Evolutionary conservation across 2,113 vertebrate genomes (phyloP).

Genomic region (Pteropus alecto): DNA sequence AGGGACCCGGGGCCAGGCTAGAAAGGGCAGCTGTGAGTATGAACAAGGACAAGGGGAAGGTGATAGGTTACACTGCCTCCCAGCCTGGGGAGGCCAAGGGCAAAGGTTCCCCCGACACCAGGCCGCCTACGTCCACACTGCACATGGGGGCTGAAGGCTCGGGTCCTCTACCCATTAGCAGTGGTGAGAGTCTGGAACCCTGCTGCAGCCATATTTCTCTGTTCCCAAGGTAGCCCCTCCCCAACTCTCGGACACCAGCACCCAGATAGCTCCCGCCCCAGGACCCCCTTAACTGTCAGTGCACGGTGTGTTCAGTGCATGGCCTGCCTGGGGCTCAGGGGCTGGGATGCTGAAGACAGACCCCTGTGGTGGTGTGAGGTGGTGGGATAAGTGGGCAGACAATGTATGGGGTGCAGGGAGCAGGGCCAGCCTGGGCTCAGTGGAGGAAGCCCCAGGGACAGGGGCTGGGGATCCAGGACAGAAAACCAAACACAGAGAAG

Average conservation of each 20-base stretch:
- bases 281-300: too few relatives aligned
- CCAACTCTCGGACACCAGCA: background rate
- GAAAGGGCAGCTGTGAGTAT: background rate
- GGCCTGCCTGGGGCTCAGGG: too few relatives aligned
- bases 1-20: background rate
- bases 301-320: background rate
- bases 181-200: background rate
- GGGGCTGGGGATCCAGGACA: background rate
- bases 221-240: background rate
- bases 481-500: background rate
- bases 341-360: background rate
- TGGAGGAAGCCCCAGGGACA: background rate
- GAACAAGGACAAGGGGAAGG: background rate
- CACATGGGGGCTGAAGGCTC: background rate
- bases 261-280: background rate
- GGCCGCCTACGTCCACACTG: background rate
- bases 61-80: accelerated
- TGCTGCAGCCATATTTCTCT: too few relatives aligned
- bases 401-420: background rate
- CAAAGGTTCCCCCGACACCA: background rate
- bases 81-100: background rate
- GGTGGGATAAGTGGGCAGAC: background rate
- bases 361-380: background rate
- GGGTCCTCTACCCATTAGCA: background rate
- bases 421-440: background rate